These are phyloP conservation scores for Cyrtonyx montezumae DNA, from an alignment of 2,113 vertebrate species.

Conservation along the genomic window DNA sequence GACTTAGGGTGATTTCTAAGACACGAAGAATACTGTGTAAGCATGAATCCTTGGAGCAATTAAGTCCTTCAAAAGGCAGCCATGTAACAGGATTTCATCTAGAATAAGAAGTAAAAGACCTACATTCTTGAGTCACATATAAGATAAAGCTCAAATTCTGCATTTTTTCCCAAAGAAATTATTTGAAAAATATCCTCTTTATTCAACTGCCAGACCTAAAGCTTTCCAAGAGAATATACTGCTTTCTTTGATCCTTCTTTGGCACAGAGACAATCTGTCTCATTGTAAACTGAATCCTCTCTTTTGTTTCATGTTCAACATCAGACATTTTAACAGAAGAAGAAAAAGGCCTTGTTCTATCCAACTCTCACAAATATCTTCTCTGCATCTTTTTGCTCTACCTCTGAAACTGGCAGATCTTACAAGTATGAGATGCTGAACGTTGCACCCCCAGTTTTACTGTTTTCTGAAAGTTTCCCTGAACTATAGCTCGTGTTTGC, in stretches of 20 bases:
- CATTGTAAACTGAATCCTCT: neutral
- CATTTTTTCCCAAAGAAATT: constrained; percentile 2
- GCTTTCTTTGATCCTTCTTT: constrained; percentile 45
- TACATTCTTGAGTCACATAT: neutral
- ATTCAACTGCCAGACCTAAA: constrained; percentile 49
- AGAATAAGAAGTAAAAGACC: constrained; percentile 23
- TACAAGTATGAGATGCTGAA: neutral
- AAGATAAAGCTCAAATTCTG: constrained; percentile 13
- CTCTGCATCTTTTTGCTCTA: neutral
- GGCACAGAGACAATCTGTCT: neutral
- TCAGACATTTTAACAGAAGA: neutral
- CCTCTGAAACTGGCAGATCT: neutral
- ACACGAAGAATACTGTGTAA: constrained; percentile 22
- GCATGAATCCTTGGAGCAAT: neutral
- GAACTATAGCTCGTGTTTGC: neutral
- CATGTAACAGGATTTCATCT: constrained; percentile 33
- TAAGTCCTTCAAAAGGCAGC: constrained; percentile 34
- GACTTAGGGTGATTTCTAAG: neutral
- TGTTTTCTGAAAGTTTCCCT: neutral
- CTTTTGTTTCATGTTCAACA: constrained; percentile 38
- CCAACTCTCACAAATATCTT: neutral
- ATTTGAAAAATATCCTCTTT: constrained; percentile 46
- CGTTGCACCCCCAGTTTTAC: neutral
- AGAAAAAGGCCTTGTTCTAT: neutral
- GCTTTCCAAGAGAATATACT: constrained; percentile 43